These are phyloP conservation scores for Pseudotriccus pelzelni DNA, from an alignment of 2,797 vertebrate genomes.

Conservation along the genomic window DNA sequence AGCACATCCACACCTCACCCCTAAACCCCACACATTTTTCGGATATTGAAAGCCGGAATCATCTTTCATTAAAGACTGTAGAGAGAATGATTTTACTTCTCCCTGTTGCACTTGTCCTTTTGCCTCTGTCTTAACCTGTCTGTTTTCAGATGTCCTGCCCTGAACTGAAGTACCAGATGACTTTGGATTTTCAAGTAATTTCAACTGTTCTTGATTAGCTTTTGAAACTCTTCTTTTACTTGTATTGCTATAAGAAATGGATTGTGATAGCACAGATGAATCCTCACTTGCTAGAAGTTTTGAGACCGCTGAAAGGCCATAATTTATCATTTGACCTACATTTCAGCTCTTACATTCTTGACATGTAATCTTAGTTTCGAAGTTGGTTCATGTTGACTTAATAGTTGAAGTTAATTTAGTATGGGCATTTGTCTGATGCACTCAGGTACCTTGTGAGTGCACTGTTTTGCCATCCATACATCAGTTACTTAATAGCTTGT, in stretches of 20 bases:
- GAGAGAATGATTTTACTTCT: not conserved
- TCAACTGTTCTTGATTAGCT: not conserved
- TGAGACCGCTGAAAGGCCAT: not conserved
- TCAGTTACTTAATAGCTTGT: not conserved
- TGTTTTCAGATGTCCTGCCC: not conserved
- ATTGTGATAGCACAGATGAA: not conserved
- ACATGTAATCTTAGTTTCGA: not conserved
- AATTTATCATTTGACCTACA: not conserved
- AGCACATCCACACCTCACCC: not conserved
- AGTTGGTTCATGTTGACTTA: not conserved
- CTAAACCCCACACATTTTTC: not conserved
- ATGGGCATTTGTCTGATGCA: not conserved
- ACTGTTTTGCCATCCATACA: not conserved
- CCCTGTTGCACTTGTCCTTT: not conserved
- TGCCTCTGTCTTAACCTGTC: not conserved
- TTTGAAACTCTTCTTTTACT: not conserved
- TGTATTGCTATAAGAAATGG: not conserved
- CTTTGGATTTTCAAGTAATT: not conserved
- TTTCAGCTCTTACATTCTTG: not conserved
- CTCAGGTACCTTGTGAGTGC: not conserved
- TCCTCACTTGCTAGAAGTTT: not conserved
- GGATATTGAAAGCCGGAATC: not conserved
- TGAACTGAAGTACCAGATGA: not conserved
- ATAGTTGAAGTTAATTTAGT: not conserved
- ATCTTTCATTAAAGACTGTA: not conserved